A percentile compares a stretch with the other conserved stretches of the same genome.
phyloP scores from a whole-genome alignment of 2,888 invertebrate species.

The Caenorhabditis wallacei region DNA sequence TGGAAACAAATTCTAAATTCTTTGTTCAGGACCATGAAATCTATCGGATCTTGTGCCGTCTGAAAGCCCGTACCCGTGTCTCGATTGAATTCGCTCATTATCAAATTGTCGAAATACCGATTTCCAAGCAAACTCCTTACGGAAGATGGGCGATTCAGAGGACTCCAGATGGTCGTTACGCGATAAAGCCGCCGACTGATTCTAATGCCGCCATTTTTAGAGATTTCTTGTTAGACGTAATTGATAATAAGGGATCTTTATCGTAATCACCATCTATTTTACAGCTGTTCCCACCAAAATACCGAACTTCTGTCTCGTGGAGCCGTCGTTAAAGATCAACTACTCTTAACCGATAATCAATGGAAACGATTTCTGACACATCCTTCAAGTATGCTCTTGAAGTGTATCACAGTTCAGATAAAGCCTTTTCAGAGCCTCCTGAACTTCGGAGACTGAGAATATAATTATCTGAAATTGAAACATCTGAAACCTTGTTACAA shows the following conservation, averaged over 20 bases:
- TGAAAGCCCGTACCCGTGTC: conserved; percentile 59
- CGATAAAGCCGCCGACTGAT: background rate
- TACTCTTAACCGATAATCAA: background rate
- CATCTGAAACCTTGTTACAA: too few species aligned
- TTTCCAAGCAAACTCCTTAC: conserved; percentile 25
- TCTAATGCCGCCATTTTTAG: background rate
- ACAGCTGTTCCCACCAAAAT: background rate
- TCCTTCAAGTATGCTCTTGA: too few species aligned
- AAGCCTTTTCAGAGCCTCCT: too few species aligned
- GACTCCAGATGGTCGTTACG: too few species aligned
- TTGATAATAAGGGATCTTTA: too few species aligned
- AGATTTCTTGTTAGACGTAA: background rate
- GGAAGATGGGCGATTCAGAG: conserved; percentile 41
- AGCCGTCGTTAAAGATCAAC: conserved; percentile 13
- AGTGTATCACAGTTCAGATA: too few species aligned
- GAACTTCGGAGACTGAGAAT: too few species aligned
- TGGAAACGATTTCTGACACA: background rate
- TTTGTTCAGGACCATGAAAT: conserved; percentile 46
- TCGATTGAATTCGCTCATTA: conserved; percentile 69
- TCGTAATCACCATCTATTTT: background rate
- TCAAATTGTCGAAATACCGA: conserved; percentile 28
- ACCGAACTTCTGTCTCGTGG: background rate
- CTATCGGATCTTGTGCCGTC: conserved; percentile 65
- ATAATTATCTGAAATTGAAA: too few species aligned
- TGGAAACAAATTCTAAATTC: too few species aligned